phyloP scores from a whole-genome alignment of 2,113 vertebrate genomes.

The Austrofundulus limnaeus region DNA sequence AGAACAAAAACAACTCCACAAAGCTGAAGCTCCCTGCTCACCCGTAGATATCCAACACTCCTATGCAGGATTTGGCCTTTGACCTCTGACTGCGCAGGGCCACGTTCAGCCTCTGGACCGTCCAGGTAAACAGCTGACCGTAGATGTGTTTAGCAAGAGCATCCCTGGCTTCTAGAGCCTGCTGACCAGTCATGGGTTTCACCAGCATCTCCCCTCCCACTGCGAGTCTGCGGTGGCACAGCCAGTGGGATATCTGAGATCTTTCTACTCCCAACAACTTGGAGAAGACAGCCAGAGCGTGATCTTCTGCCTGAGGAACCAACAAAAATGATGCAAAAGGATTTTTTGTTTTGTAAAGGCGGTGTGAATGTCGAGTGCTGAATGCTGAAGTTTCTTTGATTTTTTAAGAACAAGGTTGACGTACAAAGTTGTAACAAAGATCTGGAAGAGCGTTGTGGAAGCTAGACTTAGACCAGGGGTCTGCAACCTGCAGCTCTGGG shows the following conservation, averaged over 20 bases:
- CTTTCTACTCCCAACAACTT: conserved; percentile 76
- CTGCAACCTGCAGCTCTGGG: no score
- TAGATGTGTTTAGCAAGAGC: conserved; percentile 82
- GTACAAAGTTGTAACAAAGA: no score
- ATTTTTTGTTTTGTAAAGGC: no score
- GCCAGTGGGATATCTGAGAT: conserved; percentile 78
- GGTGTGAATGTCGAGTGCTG: no score
- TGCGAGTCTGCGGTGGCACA: conserved; percentile 79
- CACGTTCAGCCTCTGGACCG: conserved; percentile 76
- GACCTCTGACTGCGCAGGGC: conserved; percentile 66
- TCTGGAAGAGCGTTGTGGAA: no score
- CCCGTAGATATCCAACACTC: conserved; percentile 83
- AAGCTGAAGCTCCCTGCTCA: conserved; percentile 40
- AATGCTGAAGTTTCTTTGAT: no score
- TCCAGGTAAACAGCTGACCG: conserved; percentile 78
- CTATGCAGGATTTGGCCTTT: conserved; percentile 68
- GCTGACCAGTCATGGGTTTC: conserved; percentile 77
- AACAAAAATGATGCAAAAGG: background rate
- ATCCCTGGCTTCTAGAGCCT: conserved; percentile 68
- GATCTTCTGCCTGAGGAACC: conserved; percentile 62
- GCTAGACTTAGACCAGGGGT: no score
- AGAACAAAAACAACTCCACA: background rate
- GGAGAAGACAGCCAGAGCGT: conserved; percentile 74
- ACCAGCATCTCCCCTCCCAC: conserved; percentile 78
- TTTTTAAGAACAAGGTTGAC: no score